A percentile compares a stretch with the other conserved stretches of the same genome.
Evolutionary conservation across 2,888 invertebrate species (phyloP).

Genomic region (Andrena trimmerana): DNA sequence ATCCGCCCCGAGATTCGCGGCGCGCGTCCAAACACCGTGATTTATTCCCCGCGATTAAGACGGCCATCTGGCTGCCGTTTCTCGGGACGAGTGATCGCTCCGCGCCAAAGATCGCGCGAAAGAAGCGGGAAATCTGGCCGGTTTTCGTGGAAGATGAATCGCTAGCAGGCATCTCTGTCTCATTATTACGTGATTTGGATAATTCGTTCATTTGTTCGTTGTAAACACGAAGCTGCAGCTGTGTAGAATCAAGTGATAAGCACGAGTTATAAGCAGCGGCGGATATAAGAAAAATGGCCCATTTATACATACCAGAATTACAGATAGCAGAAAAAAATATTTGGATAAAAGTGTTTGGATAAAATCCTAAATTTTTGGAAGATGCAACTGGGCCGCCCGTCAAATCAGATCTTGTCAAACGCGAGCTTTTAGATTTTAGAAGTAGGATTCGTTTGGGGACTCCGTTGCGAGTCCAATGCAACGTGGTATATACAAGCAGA

Average conservation of each 20-base stretch:
- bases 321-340: too few relatives aligned
- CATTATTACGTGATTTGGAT: neutral
- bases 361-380: too few relatives aligned
- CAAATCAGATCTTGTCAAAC: too few relatives aligned
- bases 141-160: neutral
- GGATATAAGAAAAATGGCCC: too few relatives aligned
- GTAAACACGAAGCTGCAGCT: too few relatives aligned
- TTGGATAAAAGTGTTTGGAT: too few relatives aligned
- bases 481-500: neutral
- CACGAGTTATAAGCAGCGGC: too few relatives aligned
- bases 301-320: too few relatives aligned
- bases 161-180: neutral
- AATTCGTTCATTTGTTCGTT: neutral
- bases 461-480: neutral
- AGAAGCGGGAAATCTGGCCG: neutral
- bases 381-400: too few relatives aligned
- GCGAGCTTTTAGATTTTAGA: too few relatives aligned
- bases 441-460: too few relatives aligned
- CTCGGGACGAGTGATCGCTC: conserved; percentile 2
- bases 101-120: neutral
- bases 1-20: conserved; percentile 3
- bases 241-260: too few relatives aligned
- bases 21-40: conserved; percentile 53
- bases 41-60: conserved; percentile 68
- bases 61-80: conserved; percentile 5